Conservation (phyloP, 2,888 invertebrate genomes). For the Chloromyia formosa region DNA sequence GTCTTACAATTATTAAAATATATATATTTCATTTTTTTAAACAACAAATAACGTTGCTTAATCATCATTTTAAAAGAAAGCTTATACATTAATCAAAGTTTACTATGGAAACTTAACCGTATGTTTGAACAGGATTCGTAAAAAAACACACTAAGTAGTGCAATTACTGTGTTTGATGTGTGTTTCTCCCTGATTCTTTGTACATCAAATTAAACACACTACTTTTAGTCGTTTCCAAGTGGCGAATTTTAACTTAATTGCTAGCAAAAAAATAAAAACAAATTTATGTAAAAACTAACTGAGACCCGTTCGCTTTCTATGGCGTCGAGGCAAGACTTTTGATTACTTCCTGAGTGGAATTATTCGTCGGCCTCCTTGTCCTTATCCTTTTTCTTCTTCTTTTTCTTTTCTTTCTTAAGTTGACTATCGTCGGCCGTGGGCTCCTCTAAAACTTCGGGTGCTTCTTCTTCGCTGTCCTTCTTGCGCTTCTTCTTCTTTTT, state of each 20-base stretch:
- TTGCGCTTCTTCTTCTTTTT: slow-evolving; percentile 75
- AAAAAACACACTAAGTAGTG: too few species aligned
- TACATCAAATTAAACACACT: slow-evolving; percentile 16
- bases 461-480: slow-evolving; percentile 63
- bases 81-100: not conserved
- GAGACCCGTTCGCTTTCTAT: not conserved
- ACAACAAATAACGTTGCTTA: slow-evolving; percentile 41
- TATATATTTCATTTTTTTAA: slow-evolving; percentile 33
- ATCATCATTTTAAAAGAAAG: not conserved
- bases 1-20: slow-evolving; percentile 31
- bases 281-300: not conserved
- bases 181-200: not conserved
- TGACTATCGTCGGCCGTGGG: slow-evolving; percentile 61
- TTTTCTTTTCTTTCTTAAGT: slow-evolving; percentile 75
- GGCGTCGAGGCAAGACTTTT: not conserved
- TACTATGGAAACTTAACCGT: slow-evolving; percentile 4
- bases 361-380: slow-evolving; percentile 65
- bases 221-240: not conserved
- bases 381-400: slow-evolving; percentile 78
- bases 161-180: not conserved
- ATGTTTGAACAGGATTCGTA: too few species aligned
- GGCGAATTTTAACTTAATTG: not conserved
- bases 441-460: slow-evolving; percentile 36
- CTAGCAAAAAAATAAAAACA: slow-evolving; percentile 6
- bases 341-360: slow-evolving; percentile 5